These are phyloP conservation scores for Cynopterus brachyotis DNA, from an alignment of 2,113 vertebrate species.

Conservation along the genomic window DNA sequence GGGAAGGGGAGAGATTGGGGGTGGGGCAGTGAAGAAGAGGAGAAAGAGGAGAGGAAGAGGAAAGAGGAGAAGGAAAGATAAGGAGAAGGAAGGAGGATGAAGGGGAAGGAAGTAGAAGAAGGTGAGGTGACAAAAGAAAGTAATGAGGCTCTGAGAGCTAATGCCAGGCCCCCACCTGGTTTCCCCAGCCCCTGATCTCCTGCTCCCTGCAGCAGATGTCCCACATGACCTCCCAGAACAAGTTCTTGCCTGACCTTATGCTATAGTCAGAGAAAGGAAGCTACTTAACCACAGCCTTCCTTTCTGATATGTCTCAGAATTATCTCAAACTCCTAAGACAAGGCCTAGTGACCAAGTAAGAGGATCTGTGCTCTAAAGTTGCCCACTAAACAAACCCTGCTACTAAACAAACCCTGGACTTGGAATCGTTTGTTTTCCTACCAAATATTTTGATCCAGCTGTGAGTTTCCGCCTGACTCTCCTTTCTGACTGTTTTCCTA, in stretches of 20 bases:
- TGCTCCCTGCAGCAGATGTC: too few species aligned
- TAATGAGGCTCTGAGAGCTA: neutral
- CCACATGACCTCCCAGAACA: neutral
- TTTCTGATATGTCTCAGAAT: neutral
- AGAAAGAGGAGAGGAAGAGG: neutral
- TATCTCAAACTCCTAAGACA: neutral
- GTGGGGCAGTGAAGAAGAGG: neutral
- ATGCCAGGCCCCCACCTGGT: neutral
- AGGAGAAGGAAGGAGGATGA: neutral
- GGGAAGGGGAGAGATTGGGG: neutral
- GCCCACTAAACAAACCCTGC: neutral
- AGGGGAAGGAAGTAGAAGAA: neutral
- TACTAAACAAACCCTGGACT: neutral
- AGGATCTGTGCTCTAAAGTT: neutral
- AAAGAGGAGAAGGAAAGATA: neutral
- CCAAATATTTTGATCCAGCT: neutral
- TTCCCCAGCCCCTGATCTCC: neutral
- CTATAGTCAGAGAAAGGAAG: neutral
- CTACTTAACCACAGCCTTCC: neutral
- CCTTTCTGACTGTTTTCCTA: neutral
- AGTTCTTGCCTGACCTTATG: neutral
- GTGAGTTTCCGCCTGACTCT: neutral
- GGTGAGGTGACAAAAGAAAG: neutral
- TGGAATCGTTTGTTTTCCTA: neutral
- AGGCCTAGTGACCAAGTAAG: neutral